Evolutionary conservation across 2,113 vertebrate genomes (phyloP), one percentile per base, ranked within the genome.

Genomic region (Boleophthalmus pectinirostris): DNA sequence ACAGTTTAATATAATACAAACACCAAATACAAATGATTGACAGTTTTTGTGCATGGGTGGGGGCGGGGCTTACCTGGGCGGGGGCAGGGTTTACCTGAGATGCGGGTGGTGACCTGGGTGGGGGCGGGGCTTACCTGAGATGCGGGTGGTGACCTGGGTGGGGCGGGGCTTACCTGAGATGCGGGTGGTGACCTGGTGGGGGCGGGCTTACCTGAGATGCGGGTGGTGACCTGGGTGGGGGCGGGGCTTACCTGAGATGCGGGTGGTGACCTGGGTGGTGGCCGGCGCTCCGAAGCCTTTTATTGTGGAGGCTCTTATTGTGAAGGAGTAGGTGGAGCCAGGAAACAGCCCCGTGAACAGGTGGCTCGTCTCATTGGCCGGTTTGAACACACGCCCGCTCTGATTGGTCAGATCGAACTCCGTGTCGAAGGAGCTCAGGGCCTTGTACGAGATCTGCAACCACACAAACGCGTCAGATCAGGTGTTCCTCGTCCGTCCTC

Each of bases 41-140:
- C n/a, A n/a, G n/a, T n/a, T n/a, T n/a, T n/a, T n/a, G n/a, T n/a
- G n/a, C n/a, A n/a, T n/a, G n/a, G n/a, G n/a, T n/a, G n/a, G n/a
- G n/a, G n/a, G n/a, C n/a, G n/a, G n/a, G n/a, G n/a, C n/a, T n/a
- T n/a, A n/a, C n/a, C n/a, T n/a, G n/a, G n/a, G n/a, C n/a, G n/a
- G n/a, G n/a, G n/a, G n/a, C 25, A 2, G 4, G 3, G 35, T 9
- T n/a, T 54, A 99, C 97, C 96, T 94, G 97, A 98, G 90, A 99
- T 99, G 90, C 96, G 97, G 82, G 97, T 99, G 18, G 98, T 98
- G 89, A n/a, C n/a, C n/a, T n/a, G n/a, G n/a, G n/a, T n/a, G n/a
- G n/a, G n/a, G n/a, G n/a, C 93, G 0, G 97, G 95, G n/a, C n/a
- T n/a, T n/a, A n/a, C n/a, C n/a, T n/a, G n/a, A n/a, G n/a, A n/a